These are phyloP conservation scores for Pelecanus crispus DNA, from an alignment of 2,113 vertebrate species.

Conservation along the genomic window DNA sequence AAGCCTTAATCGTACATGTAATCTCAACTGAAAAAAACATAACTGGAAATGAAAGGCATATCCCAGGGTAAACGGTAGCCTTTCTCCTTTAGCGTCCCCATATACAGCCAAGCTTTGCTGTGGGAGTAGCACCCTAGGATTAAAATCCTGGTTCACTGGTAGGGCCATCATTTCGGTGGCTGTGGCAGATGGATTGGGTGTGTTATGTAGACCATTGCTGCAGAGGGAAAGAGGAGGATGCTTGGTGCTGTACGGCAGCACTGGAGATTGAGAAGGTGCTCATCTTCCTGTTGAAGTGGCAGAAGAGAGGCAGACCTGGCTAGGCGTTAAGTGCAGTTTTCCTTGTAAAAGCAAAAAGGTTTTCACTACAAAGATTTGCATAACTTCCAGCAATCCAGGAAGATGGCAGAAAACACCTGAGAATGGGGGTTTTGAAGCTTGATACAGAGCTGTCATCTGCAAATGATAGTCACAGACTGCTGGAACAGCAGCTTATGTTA, in stretches of 20 bases:
- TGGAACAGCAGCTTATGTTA: background rate
- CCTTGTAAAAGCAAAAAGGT: background rate
- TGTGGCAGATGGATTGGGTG: background rate
- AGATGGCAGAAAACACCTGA: background rate
- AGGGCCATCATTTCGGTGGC: background rate
- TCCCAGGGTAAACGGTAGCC: background rate
- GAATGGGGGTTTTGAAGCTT: background rate
- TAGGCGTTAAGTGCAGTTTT: background rate
- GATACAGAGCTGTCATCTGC: background rate
- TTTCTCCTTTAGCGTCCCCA: background rate
- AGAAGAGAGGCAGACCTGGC: background rate
- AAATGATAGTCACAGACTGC: background rate
- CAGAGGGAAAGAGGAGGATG: background rate
- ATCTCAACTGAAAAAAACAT: background rate
- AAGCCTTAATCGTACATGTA: background rate
- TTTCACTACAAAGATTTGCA: background rate
- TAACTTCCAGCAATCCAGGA: background rate
- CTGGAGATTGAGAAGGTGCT: background rate
- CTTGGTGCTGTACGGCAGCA: accelerated
- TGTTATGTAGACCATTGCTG: background rate
- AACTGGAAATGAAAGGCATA: background rate
- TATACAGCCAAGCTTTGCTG: background rate
- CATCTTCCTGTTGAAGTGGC: background rate
- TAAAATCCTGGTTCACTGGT: background rate
- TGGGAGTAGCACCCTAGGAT: background rate